These are phyloP conservation scores for Triplophysa yarkandensis DNA, from an alignment of 2,797 vertebrate species.

Conservation along the genomic window DNA sequence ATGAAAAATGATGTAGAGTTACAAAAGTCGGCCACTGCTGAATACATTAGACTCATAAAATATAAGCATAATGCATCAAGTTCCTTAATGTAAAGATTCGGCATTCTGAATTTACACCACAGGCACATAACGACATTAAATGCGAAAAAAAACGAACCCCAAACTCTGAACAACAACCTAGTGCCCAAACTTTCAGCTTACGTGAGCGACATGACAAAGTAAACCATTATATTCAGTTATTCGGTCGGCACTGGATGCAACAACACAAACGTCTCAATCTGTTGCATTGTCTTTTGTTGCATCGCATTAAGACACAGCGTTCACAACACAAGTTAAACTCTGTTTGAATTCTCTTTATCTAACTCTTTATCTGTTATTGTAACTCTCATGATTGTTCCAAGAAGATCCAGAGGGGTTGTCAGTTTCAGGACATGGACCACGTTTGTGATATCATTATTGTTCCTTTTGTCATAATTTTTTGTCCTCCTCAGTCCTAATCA, in stretches of 20 bases:
- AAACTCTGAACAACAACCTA: neutral
- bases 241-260: too few relatives aligned
- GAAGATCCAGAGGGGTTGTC: neutral
- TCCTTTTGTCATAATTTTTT: neutral
- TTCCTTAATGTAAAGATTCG: neutral
- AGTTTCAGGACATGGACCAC: neutral
- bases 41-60: conserved; percentile 29
- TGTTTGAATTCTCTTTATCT: too few relatives aligned
- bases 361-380: neutral
- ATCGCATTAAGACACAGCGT: too few relatives aligned
- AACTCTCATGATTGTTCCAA: neutral
- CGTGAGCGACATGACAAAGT: too few relatives aligned
- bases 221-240: too few relatives aligned
- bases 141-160: neutral
- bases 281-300: too few relatives aligned
- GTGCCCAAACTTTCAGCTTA: neutral
- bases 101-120: neutral
- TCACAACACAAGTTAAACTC: too few relatives aligned
- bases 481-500: neutral
- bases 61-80: conserved; percentile 6
- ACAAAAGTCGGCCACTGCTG: conserved; percentile 33
- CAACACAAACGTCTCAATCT: too few relatives aligned
- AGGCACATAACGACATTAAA: neutral
- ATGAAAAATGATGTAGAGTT: conserved; percentile 40
- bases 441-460: neutral